Conservation (phyloP, 2,888 invertebrate species). For the Drosophila kambysellisi region DNA sequence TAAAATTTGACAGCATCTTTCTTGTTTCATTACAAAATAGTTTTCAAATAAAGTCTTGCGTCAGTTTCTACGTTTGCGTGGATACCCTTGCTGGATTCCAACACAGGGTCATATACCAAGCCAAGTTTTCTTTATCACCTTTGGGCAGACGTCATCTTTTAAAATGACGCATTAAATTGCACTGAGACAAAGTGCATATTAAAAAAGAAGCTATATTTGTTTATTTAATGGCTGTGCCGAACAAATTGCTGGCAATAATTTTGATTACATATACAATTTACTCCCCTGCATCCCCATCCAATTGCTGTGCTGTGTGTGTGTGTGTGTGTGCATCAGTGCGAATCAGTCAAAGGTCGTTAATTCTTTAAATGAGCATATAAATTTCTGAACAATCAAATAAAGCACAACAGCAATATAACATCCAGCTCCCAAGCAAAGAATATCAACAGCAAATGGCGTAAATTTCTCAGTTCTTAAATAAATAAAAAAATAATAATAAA, state of each 20-base stretch:
- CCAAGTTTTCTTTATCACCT: neutral
- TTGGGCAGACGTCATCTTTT: slow-evolving; percentile 9
- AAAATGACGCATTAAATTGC: slow-evolving; percentile 33
- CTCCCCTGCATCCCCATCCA: neutral
- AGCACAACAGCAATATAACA: slow-evolving; percentile 34
- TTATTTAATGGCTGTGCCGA: slow-evolving; percentile 32
- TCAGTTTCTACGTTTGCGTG: neutral
- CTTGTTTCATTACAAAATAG: neutral
- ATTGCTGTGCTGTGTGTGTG: slow-evolving; percentile 4
- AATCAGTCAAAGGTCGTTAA: slow-evolving; percentile 82
- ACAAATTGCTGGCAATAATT: slow-evolving; percentile 76
- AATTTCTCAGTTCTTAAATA: slow-evolving; percentile 22
- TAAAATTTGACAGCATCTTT: neutral
- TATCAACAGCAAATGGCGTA: slow-evolving; percentile 33
- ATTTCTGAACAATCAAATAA: slow-evolving; percentile 60
- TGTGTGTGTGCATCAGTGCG: slow-evolving; percentile 31
- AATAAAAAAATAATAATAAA: slow-evolving; percentile 19
- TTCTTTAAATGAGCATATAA: slow-evolving; percentile 70
- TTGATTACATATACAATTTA: neutral
- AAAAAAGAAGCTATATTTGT: slow-evolving; percentile 51
- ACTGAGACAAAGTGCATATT: slow-evolving; percentile 37
- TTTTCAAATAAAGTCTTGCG: slow-evolving; percentile 3
- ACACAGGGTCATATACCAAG: neutral
- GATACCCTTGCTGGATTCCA: neutral
- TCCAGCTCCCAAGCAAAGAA: slow-evolving; percentile 9